Base-by-base conservation (phyloP, 1,140 invertebrate species). In the Pteromalus puparum region DNA sequence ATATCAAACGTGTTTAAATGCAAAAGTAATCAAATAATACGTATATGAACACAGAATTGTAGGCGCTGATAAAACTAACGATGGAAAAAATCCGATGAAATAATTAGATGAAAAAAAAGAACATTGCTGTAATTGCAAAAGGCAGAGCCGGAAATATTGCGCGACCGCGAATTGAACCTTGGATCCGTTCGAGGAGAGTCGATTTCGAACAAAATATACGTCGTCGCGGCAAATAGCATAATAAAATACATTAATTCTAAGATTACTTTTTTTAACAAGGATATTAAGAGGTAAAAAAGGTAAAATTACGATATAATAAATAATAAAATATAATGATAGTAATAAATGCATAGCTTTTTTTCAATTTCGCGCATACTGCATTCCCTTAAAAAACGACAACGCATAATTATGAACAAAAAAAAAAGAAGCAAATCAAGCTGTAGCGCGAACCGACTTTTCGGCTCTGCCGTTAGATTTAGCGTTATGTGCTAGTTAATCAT, bases 1-100 rank as follows among this genome's bases (percentile, higher is more conserved):
- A 86, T 84, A 80, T 73, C n/a, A 61, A 73, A 86, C 42, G 21
- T 82, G 81, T 80, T 85, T 81, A 85, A 85, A 78, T 73, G 75
- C 84, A 86, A 85, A 82, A 86, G 84, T 90, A 88, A 90, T 89
- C 88, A 89, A 90, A 89, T 84, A 87, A 87, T 84, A 85, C 84
- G 82, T 83, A 83, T 12, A 77, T 21, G 26, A 48, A 82, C 70
- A 86, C 85, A 83, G 48, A 82, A 74, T 73, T 87, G 15, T 18
- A 88, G 76, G 81, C 84, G 84, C 26, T 83, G 30, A 85, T 85
- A 42, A 72, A 77, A 85, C 86, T 21, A 38, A 79, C 10, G 38
- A 61, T 77, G 26, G 1, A 65, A 53, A 73, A 46, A 74, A 74
- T 65, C 21, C 10, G 42, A 80, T 84, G 0, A 72, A 74, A 70